Percentiles rank a stretch among this genome's conserved stretches.
These are phyloP conservation scores for Panurus biarmicus DNA, from an alignment of 2,113 vertebrate species.

Conservation along the genomic window DNA sequence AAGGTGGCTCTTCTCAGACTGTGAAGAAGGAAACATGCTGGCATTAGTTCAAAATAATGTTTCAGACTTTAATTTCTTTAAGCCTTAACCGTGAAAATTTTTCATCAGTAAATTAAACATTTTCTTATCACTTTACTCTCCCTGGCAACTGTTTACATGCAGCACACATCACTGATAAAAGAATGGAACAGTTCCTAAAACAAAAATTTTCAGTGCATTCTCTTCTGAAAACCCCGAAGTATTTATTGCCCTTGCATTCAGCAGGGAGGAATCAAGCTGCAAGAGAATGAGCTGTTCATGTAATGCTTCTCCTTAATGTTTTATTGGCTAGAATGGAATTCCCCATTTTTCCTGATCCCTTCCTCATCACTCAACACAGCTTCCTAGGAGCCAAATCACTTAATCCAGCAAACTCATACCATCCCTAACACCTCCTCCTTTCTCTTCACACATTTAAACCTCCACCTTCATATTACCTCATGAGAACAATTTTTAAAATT, in stretches of 20 bases:
- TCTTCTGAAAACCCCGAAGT: neutral
- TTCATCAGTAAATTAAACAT: neutral
- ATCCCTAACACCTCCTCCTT: neutral
- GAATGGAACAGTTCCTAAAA: neutral
- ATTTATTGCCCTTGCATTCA: neutral
- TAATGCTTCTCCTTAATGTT: neutral
- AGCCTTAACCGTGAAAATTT: neutral
- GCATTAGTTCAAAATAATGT: neutral
- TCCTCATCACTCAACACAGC: neutral
- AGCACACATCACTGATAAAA: neutral
- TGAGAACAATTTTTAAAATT: neutral
- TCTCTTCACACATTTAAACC: neutral
- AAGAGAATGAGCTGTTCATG: neutral
- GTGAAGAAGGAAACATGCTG: neutral
- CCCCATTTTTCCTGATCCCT: neutral
- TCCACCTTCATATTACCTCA: neutral
- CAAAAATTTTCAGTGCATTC: neutral
- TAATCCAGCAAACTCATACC: neutral
- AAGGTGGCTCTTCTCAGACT: neutral
- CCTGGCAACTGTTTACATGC: neutral
- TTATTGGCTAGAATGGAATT: neutral
- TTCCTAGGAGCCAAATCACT: neutral
- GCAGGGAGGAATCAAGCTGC: neutral
- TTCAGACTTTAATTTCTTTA: neutral
- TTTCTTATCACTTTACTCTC: neutral